Percentiles rank a stretch among this genome's conserved stretches.
Evolutionary conservation across 2,888 invertebrate species (phyloP).

Genomic region (Vannuccia rotundouncinata): DNA sequence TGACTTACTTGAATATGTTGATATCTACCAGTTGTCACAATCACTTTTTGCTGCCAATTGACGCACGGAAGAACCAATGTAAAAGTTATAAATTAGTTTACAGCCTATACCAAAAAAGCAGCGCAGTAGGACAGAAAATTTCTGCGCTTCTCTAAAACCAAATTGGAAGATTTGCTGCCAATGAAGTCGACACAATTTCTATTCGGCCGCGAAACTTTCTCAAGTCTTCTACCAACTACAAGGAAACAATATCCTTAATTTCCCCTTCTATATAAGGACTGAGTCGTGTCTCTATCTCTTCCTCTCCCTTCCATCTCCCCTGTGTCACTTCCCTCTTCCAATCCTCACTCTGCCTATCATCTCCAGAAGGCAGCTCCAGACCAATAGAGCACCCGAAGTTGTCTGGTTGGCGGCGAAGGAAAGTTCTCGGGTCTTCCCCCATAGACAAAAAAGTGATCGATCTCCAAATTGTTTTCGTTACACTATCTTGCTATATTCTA

Average conservation of each 20-base stretch:
- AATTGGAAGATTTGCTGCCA: not conserved
- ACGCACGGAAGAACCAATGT: not conserved
- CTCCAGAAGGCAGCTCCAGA: not conserved
- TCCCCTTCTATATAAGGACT: not conserved
- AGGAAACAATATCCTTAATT: constrained; percentile 7
- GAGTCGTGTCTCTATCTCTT: not conserved
- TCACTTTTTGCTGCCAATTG: too few relatives aligned
- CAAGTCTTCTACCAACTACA: not conserved
- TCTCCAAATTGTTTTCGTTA: too few relatives aligned
- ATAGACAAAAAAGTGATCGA: too few relatives aligned
- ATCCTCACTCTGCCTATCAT: constrained; percentile 2
- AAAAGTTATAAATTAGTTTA: too few relatives aligned
- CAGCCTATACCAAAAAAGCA: not conserved
- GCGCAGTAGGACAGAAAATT: not conserved
- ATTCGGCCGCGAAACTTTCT: not conserved
- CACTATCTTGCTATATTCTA: too few relatives aligned
- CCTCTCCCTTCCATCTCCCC: not conserved
- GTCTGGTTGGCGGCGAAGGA: not conserved
- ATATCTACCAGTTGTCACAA: too few relatives aligned
- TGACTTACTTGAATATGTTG: too few relatives aligned
- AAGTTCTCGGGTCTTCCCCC: too few relatives aligned
- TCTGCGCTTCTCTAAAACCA: not conserved
- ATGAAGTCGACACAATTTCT: too few relatives aligned
- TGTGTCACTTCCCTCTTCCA: not conserved
- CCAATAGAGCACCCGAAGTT: constrained; percentile 14